Evolutionary conservation across 2,113 vertebrate species (phyloP).

Genomic region (Lophius piscatorius): DNA sequence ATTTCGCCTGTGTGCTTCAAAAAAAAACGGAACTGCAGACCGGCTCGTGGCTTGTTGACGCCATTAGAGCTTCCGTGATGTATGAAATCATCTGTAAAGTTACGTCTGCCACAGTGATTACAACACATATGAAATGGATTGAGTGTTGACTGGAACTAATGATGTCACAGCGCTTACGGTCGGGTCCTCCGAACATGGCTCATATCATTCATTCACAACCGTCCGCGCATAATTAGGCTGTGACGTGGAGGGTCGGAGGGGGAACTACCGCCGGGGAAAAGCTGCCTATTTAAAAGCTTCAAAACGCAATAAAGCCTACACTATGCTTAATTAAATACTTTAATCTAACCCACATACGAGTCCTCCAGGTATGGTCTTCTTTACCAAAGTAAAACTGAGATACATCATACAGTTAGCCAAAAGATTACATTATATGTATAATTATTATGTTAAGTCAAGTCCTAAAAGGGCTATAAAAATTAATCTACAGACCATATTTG

Average conservation of each 20-base stretch:
- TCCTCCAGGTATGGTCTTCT: too few relatives aligned
- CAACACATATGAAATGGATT: not conserved
- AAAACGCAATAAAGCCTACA: too few relatives aligned
- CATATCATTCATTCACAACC: conserved; percentile 50
- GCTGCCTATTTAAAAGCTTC: too few relatives aligned
- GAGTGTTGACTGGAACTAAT: not conserved
- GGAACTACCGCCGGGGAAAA: not conserved
- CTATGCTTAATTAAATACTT: too few relatives aligned
- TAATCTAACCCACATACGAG: too few relatives aligned
- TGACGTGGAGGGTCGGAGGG: conserved; percentile 60
- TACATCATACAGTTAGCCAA: too few relatives aligned
- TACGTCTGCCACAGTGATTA: not conserved
- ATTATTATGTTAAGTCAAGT: too few relatives aligned
- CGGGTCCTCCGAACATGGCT: conserved; percentile 13
- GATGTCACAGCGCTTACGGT: not conserved
- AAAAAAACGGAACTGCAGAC: conserved; percentile 17
- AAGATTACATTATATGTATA: too few relatives aligned
- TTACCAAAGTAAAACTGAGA: too few relatives aligned
- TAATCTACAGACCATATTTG: too few relatives aligned
- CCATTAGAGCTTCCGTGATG: conserved; percentile 62
- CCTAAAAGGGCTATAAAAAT: too few relatives aligned
- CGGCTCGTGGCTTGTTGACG: conserved; percentile 42
- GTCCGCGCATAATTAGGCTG: conserved; percentile 30
- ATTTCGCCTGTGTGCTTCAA: conserved; percentile 71
- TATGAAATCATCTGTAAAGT: not conserved